Percentiles rank a stretch among this genome's conserved stretches.
Conservation (phyloP, 2,113 vertebrate genomes). For the Psilopogon haemacephalus region DNA sequence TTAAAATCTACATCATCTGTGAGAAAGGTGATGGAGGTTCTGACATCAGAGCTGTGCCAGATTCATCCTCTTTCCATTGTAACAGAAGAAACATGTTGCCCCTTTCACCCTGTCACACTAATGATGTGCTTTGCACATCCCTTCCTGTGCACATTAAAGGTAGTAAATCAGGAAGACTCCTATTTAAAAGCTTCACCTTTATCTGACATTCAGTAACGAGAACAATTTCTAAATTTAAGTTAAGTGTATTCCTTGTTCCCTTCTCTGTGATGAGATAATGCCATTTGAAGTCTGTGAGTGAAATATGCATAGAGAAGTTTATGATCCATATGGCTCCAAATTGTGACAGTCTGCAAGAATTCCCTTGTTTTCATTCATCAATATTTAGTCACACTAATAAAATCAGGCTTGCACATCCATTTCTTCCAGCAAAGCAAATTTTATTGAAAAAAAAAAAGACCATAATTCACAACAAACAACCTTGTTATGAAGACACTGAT, state of each 20-base stretch:
- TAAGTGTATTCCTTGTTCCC: constrained; percentile 50
- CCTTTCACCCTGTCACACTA: constrained; percentile 76
- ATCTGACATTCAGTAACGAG: constrained; percentile 75
- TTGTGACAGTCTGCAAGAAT: constrained; percentile 70
- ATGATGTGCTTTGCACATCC: constrained; percentile 70
- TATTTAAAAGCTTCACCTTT: constrained; percentile 74
- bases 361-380: constrained; percentile 69
- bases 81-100: constrained; percentile 74
- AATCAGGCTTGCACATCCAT: constrained; percentile 67
- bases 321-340: constrained; percentile 67
- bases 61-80: constrained; percentile 73
- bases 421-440: constrained; percentile 71
- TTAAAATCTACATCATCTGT: constrained; percentile 84
- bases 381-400: constrained; percentile 71
- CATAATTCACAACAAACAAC: constrained; percentile 73
- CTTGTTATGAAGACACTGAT: constrained; percentile 34
- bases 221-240: constrained; percentile 67
- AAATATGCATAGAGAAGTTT: constrained; percentile 69
- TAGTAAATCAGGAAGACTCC: constrained; percentile 74
- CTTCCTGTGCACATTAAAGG: constrained; percentile 69
- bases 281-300: constrained; percentile 49
- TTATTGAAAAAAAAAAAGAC: constrained; percentile 65
- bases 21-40: constrained; percentile 82
- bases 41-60: constrained; percentile 79
- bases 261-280: constrained; percentile 60